These are phyloP conservation scores for Theocolax elegans DNA, from an alignment of 1,140 invertebrate species.

Conservation along the genomic window DNA sequence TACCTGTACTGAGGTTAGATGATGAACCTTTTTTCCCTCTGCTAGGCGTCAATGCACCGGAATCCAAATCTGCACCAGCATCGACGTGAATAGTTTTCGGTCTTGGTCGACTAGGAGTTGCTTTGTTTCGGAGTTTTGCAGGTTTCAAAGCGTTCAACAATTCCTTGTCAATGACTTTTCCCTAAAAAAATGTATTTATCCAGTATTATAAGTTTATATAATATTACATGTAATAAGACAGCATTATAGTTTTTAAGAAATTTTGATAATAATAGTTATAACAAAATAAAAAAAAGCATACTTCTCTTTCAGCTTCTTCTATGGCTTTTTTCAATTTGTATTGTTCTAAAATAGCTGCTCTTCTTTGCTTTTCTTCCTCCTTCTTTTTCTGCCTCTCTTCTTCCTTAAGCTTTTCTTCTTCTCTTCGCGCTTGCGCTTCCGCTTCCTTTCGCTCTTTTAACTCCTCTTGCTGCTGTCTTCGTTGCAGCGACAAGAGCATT, in stretches of 20 bases:
- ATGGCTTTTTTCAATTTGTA: constrained; percentile 95
- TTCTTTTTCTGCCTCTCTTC: constrained; percentile 89
- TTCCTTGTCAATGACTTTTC: constrained; percentile 82
- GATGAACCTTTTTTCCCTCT: constrained; percentile 83
- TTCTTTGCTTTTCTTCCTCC: constrained; percentile 87
- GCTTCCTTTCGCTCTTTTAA: constrained; percentile 85
- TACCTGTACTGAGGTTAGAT: constrained; percentile 83
- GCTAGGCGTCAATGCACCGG: constrained; percentile 78
- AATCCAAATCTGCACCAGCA: constrained; percentile 78
- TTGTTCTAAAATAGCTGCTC: constrained; percentile 91
- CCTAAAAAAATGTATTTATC: constrained; percentile 62
- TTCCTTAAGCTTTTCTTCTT: constrained; percentile 84
- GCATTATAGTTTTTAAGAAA: neutral
- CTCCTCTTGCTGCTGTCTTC: constrained; percentile 90
- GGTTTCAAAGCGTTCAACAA: constrained; percentile 74
- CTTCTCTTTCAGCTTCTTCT: constrained; percentile 91
- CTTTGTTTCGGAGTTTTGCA: constrained; percentile 73
- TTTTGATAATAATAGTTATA: too few species aligned
- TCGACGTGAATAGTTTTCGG: constrained; percentile 91
- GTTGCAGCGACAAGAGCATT: constrained; percentile 85
- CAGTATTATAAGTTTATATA: constrained; percentile 12
- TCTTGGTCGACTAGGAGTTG: constrained; percentile 72
- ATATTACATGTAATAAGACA: constrained; percentile 21
- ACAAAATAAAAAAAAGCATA: constrained; percentile 63
- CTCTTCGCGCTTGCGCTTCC: constrained; percentile 81